Percentiles rank a stretch among this genome's conserved stretches.
Conservation (phyloP, 2,113 vertebrate species). For the Panthera uncia region DNA sequence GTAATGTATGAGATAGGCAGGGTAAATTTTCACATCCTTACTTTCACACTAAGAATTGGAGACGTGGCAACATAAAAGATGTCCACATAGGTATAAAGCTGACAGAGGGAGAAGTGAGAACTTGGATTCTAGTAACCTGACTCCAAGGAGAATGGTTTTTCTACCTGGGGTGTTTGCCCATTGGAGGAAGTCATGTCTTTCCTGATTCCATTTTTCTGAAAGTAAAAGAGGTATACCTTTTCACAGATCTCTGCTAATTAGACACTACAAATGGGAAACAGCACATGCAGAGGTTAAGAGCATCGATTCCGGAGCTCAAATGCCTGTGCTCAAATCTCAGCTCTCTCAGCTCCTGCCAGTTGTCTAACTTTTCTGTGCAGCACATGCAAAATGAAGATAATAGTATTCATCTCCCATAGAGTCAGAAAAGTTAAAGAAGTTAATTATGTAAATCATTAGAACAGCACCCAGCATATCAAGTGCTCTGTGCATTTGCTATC, state of each 20-base stretch:
- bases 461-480: background rate
- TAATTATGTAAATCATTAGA: background rate
- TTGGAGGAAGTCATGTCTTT: background rate
- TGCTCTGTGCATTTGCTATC: background rate
- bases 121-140: background rate
- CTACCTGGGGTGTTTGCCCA: background rate
- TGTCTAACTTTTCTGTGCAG: background rate
- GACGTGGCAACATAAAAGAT: background rate
- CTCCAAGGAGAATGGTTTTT: background rate
- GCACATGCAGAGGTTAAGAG: background rate
- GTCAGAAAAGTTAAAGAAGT: slow-evolving; percentile 3
- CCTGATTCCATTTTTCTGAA: background rate
- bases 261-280: background rate
- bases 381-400: background rate
- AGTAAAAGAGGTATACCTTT: background rate
- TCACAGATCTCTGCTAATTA: background rate
- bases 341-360: background rate
- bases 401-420: background rate
- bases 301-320: background rate
- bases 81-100: background rate
- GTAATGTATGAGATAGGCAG: background rate
- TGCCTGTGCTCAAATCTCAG: background rate
- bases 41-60: background rate
- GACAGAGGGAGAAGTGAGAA: background rate
- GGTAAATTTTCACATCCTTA: background rate